Conservation (phyloP, 2,797 vertebrate species). For the Chromobotia macracanthus region DNA sequence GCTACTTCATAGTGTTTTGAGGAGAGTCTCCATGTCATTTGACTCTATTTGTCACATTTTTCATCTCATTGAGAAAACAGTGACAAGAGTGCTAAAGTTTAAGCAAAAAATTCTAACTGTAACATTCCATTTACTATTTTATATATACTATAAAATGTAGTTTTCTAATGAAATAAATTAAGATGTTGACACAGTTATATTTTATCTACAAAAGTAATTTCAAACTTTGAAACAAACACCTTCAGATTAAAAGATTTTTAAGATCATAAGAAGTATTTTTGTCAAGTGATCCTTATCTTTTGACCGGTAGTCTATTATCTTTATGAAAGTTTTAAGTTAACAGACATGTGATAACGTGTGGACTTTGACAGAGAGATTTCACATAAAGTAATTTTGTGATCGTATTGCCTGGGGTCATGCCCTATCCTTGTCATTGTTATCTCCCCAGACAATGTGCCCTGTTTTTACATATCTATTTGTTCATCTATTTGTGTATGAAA, state of each 20-base stretch:
- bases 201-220: too few species aligned
- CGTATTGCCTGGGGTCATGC: neutral
- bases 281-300: too few species aligned
- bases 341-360: neutral
- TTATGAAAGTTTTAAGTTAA: neutral
- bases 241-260: too few species aligned
- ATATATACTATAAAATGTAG: too few species aligned
- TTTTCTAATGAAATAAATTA: too few species aligned
- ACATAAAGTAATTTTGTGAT: neutral
- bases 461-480: neutral
- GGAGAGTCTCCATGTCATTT: neutral
- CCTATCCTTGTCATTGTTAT: neutral
- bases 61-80: neutral
- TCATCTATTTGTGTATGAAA: neutral
- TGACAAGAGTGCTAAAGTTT: neutral
- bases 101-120: neutral
- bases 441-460: neutral
- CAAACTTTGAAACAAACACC: too few species aligned
- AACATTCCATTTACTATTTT: neutral
- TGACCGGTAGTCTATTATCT: neutral
- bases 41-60: neutral
- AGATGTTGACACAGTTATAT: too few species aligned
- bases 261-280: too few species aligned
- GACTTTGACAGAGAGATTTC: neutral
- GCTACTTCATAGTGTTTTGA: neutral